Evolutionary conservation across 2,113 vertebrate species (phyloP), one percentile per base, ranked within the genome.

Genomic region (Ammodytes dubius): DNA sequence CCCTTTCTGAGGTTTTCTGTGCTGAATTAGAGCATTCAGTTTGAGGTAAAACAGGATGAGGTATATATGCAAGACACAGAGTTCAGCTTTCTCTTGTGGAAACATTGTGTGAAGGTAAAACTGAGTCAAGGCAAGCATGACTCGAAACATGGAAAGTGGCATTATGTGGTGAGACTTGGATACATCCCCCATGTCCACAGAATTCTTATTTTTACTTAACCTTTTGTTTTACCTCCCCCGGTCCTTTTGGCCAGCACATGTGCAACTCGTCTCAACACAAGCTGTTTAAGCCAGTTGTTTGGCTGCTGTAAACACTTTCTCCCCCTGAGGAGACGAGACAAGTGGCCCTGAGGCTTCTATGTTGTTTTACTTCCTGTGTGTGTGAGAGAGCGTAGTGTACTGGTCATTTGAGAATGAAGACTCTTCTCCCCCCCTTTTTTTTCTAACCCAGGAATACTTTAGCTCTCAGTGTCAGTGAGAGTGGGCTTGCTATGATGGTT

Each of bases 291-390:
- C 76, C 75, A 69, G 77, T 64, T 88, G 83, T 74, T 57, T 56
- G 77, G 59, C 74, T 80, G 86, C 74, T 79, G 80, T 85, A 76
- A 91, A 88, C 82, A 68, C 77, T 77, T 39, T 83, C 58, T 49
- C 66, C 61, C 56, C 57, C 54, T 45, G 46, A 27, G 27, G 27
- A 27, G 27, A 27, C 27, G 35, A 91, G 49, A 83, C 74, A 80
- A 81, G 70, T 85, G 72, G 77, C 89, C 92, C 74, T 8, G 35
- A 82, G 87, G 91, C 77, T 54, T 66, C 37, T 71, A 35, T 85
- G 88, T 73, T 80, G 50, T 81, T 92, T 88, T 76, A 8, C 58
- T 79, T 88, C 74, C 14, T 88, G 77, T 88, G 76, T 91, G 54
- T 83, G 79, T 63, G 64, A 60, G 53, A 60, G 53, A 61, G 72